These are phyloP conservation scores for Maccullochella peelii DNA, from an alignment of 2,113 vertebrate genomes.

Conservation along the genomic window DNA sequence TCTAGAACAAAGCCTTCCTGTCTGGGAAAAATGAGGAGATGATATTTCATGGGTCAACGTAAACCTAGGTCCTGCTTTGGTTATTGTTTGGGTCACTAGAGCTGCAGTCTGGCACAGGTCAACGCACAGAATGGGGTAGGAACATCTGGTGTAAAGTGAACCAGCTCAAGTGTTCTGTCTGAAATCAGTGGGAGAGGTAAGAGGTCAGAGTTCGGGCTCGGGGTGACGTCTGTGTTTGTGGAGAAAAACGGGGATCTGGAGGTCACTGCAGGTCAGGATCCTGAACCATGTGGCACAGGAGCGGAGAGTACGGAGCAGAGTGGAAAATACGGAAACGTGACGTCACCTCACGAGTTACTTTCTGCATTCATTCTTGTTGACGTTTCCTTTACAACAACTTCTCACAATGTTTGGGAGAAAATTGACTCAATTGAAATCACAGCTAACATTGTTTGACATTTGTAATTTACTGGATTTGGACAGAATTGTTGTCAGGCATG, in stretches of 20 bases:
- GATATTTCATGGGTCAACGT: constrained; percentile 51
- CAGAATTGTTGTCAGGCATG: constrained; percentile 40
- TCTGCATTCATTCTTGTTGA: constrained; percentile 48
- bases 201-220: constrained; percentile 65
- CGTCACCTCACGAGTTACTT: constrained; percentile 6
- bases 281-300: constrained; percentile 21
- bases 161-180: constrained; percentile 57
- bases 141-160: constrained; percentile 72
- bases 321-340: constrained; percentile 32
- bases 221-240: constrained; percentile 64
- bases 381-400: constrained; percentile 51
- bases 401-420: constrained; percentile 54
- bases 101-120: constrained; percentile 47
- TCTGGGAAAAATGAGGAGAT: constrained; percentile 17
- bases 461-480: constrained; percentile 26
- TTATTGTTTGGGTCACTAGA: constrained; percentile 44
- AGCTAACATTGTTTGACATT: constrained; percentile 71
- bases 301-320: not conserved
- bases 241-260: constrained; percentile 27
- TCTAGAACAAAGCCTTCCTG: constrained; percentile 41
- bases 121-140: constrained; percentile 39
- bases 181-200: constrained; percentile 60
- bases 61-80: constrained; percentile 20
- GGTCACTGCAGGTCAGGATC: constrained; percentile 51
- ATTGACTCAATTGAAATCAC: constrained; percentile 46